Evolutionary conservation across 2,797 vertebrate genomes (phyloP), one percentile per base, ranked within the genome.

Genomic region (Ctenochaetus hawaiiensis): DNA sequence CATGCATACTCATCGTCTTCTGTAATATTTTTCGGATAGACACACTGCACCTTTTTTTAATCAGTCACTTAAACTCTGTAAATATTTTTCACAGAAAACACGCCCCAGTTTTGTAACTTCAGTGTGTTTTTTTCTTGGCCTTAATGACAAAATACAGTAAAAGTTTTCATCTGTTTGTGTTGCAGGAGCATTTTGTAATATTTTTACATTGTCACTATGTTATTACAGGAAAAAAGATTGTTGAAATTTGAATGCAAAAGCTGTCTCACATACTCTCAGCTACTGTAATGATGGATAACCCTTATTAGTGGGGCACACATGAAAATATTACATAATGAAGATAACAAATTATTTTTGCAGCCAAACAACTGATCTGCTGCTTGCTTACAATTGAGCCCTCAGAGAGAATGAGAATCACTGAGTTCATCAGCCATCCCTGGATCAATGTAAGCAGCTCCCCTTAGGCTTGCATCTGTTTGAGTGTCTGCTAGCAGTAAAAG

Each of bases 371-470:
- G 72, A 98, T 98, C 80, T 93, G 96, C 49, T 94, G 95, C 81
- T 93, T 98, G 76, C 93, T 98, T 88, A 97, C 97, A 87, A 98
- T 97, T 0, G 96, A 98, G 77, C 97, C 96, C 0, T 97, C 96
- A 2, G 96, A 98, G 89, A 95, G 96, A 74, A 97, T 98, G 96
- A 97, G 95, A 9, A 97, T 98, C 89, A 96, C 93, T 0, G 96
- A 97, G 84, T 98, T 97, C 79, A 97, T 97, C 96, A 97, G 97
- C 84, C 96, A 98, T 72, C 95, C 96, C 18, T 97, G 97, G 97
- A 97, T 98, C 87, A 97, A 97, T 92, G 96, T 97, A 81, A 93
- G 95, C 0, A 18, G 17, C 20, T 30, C 22, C 6, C 37, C 14
- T 7, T 20, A n/a, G 34, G 16, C 60, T 62, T 41, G 49, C 71